A percentile compares a stretch with the other conserved stretches of the same genome.
These are phyloP conservation scores for Cinclus mexicanus DNA, from an alignment of 2,113 vertebrate genomes.

Conservation along the genomic window DNA sequence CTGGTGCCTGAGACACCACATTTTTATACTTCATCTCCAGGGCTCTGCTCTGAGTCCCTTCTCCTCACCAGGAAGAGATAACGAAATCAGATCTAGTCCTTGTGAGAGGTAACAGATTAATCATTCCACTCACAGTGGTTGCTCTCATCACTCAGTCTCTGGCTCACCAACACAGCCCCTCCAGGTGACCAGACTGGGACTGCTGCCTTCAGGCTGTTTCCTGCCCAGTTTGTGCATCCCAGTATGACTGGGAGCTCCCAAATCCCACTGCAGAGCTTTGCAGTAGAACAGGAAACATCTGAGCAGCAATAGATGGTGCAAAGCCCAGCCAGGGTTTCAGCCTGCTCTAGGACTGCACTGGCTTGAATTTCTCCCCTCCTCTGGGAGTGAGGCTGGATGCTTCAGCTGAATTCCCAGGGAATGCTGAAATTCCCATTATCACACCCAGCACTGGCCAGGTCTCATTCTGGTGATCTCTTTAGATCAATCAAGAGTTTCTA, in stretches of 20 bases:
- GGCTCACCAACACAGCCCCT: constrained; percentile 15
- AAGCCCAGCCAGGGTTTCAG: not conserved
- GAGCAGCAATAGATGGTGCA: not conserved
- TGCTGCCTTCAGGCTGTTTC: constrained; percentile 5
- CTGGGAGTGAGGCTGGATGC: not conserved
- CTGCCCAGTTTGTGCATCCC: not conserved
- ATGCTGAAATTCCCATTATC: not conserved
- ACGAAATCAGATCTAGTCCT: constrained; percentile 57
- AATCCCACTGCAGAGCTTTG: not conserved
- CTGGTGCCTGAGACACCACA: not conserved
- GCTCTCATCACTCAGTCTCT: constrained; percentile 23
- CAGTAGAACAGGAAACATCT: not conserved
- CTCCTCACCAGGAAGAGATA: constrained; percentile 21
- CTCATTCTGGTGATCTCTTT: not conserved
- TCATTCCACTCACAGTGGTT: constrained; percentile 21
- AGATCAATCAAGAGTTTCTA: not conserved
- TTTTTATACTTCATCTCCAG: not conserved
- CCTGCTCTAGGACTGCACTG: not conserved
- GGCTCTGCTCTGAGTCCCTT: constrained; percentile 1
- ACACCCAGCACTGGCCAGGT: not conserved
- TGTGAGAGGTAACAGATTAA: constrained; percentile 49
- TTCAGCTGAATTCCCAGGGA: not conserved
- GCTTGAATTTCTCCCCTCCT: not conserved
- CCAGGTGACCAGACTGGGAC: not conserved
- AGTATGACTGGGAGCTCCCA: not conserved